Evolutionary conservation across 2,888 invertebrate species (phyloP).

Genomic region (Brachycybe producta): DNA sequence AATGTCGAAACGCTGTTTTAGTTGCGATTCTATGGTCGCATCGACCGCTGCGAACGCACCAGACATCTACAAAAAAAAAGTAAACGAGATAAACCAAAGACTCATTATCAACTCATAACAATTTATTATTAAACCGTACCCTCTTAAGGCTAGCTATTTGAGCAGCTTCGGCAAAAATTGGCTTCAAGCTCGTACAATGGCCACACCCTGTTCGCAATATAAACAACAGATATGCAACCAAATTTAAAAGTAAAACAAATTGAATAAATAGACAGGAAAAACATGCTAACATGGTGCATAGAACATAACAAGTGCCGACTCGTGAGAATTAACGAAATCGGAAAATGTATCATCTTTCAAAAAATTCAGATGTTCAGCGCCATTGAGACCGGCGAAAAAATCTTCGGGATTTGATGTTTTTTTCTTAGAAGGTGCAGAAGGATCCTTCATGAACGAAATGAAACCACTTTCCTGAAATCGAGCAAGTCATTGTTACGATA

Average conservation of each 20-base stretch:
- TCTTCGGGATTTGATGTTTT: slow-evolving; percentile 32
- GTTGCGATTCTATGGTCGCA: slow-evolving; percentile 47
- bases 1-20: slow-evolving; percentile 47
- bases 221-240: background rate
- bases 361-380: slow-evolving; percentile 39
- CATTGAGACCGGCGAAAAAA: slow-evolving; percentile 37
- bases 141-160: too few relatives aligned
- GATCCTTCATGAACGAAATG: slow-evolving; percentile 47
- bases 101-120: too few relatives aligned
- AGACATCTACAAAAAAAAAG: slow-evolving; percentile 17
- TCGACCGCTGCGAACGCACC: slow-evolving; percentile 48
- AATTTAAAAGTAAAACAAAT: background rate
- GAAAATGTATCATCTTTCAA: slow-evolving; percentile 25
- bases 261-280: background rate
- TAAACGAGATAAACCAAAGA: background rate
- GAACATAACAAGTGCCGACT: slow-evolving; percentile 35
- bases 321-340: slow-evolving; percentile 17
- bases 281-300: slow-evolving; percentile 35
- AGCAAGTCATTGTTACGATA: background rate
- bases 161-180: slow-evolving; percentile 45
- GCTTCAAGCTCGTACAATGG: slow-evolving; percentile 55
- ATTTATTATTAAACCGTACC: too few relatives aligned
- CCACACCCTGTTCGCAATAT: slow-evolving; percentile 49
- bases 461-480: slow-evolving; percentile 49
- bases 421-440: slow-evolving; percentile 30